These are phyloP conservation scores for Mormyrus proboscirostris DNA, from an alignment of 2,797 vertebrate genomes.

Conservation along the genomic window DNA sequence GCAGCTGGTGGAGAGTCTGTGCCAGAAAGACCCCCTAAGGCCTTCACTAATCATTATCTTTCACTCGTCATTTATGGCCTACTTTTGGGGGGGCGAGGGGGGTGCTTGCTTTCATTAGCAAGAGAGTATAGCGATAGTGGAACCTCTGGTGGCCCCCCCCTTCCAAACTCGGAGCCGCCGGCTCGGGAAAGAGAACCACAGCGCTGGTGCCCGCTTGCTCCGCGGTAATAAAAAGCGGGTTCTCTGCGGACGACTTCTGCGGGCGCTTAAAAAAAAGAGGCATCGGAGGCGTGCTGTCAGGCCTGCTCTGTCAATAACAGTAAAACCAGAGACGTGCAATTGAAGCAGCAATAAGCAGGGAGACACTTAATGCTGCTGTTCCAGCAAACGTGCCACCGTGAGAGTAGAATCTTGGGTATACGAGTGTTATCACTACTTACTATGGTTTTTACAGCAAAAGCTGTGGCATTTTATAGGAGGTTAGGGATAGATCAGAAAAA, in stretches of 20 bases:
- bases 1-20: conserved; percentile 49
- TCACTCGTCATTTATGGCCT: conserved; percentile 51
- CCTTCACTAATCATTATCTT: conserved; percentile 50
- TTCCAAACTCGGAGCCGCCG: neutral
- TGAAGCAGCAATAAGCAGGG: neutral
- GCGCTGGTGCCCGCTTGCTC: neutral
- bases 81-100: conserved; percentile 30
- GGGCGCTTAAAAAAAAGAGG: neutral
- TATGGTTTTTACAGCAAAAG: neutral
- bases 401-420: neutral
- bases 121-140: conserved; percentile 10
- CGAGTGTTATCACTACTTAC: neutral
- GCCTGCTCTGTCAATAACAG: neutral
- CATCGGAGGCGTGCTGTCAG: neutral
- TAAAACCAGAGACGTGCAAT: neutral
- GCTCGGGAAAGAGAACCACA: neutral
- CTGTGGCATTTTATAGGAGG: neutral
- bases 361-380: neutral
- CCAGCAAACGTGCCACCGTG: neutral
- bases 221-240: neutral
- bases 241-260: neutral
- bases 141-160: neutral
- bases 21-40: conserved; percentile 39
- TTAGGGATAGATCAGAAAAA: neutral
- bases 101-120: conserved; percentile 36